Evolutionary conservation across 2,797 vertebrate species (phyloP), one percentile per base, ranked within the genome.

Genomic region (Mus minutoides): DNA sequence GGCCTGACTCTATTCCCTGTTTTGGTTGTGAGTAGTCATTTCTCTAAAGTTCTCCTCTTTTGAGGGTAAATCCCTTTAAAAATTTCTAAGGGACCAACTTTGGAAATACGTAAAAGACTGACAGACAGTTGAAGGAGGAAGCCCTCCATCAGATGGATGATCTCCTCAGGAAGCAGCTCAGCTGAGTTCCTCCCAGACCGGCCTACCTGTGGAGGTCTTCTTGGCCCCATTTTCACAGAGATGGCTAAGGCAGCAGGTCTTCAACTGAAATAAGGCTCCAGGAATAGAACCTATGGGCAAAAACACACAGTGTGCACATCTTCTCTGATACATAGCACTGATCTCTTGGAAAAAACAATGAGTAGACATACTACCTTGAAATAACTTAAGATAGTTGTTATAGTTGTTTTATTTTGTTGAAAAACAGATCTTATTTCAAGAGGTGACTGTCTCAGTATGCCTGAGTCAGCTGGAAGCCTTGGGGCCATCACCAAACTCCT

Each of bases 11-110:
- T 21, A 5, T 31, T 49, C 49, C 58, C 8, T 31, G 64, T 22
- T 31, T 73, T n/a, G 8, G 49, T 26, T 29, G 49, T 37, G 5
- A 8, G 54, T 52, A 60, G 22, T 34, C 29, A 3, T 56, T 31
- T 64, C 76, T 77, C 60, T 16, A 13, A 37, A 52, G 58, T 21
- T 14, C 7, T 88, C 31, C 71, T 21, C n/a, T 29, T 12, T 8
- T 54, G 9, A 56, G 7, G 1, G 8, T 56, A 34, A 69, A 40
- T 92, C 93, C 96, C 77, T 46, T 91, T 43, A 4, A 85, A 60
- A 75, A 90, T 96, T 43, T 46, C 16, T 77, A 8, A 67, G 29
- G 86, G n/a, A 52, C 67, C 92, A 97, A 88, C 54, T 43, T 4
- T 49, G 21, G 75, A 34, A 58, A 69, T 75, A 40, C 16, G 79